A percentile compares a stretch with the other conserved stretches of the same genome.
These are phyloP conservation scores for Hydraecia micacea DNA, from an alignment of 2,888 invertebrate genomes.

Conservation along the genomic window DNA sequence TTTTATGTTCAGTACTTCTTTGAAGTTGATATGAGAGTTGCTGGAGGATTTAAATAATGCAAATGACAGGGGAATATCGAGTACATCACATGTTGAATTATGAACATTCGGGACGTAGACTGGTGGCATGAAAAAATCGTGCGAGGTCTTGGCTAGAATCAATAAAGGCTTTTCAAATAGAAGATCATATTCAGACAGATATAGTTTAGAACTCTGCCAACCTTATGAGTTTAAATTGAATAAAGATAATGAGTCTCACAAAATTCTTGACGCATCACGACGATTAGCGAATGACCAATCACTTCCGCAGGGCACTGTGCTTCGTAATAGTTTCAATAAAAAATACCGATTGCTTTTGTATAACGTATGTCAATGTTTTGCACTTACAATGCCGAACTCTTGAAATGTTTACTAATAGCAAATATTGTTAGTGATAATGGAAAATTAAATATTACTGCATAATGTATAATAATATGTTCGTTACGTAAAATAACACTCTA, in stretches of 20 bases:
- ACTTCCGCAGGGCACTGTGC: constrained; percentile 18
- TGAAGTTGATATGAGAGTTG: neutral
- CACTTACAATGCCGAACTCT: constrained; percentile 7
- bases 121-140: neutral
- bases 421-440: constrained; percentile 3
- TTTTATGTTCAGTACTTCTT: neutral
- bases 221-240: neutral
- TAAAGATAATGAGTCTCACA: neutral
- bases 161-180: neutral
- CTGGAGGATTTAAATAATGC: neutral
- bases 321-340: constrained; percentile 38
- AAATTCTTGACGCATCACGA: constrained; percentile 34
- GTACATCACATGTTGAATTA: neutral
- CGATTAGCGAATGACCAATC: constrained; percentile 20
- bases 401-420: constrained; percentile 28
- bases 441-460: constrained; percentile 1
- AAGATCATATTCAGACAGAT: neutral
- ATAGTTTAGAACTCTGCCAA: neutral
- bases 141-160: neutral
- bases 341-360: constrained; percentile 40
- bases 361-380: constrained; percentile 18
- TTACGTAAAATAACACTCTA: neutral
- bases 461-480: neutral
- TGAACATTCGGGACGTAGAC: neutral
- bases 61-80: neutral